A percentile compares a stretch with the other conserved stretches of the same genome.
Evolutionary conservation across 2,797 vertebrate species (phyloP).

Genomic region (Ctenochaetus hawaiiensis): DNA sequence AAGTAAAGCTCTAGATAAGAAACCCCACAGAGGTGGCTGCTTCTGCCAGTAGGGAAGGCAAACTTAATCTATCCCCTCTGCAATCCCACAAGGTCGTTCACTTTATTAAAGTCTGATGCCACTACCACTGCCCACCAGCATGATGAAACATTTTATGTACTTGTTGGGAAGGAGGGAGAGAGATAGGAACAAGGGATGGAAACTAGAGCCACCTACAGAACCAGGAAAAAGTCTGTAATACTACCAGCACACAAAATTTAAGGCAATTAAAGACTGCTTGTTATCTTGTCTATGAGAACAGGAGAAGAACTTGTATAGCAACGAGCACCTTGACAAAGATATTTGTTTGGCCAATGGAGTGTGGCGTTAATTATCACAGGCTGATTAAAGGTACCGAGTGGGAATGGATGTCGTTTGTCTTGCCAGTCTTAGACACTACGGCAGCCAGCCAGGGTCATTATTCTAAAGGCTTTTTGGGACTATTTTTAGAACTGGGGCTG

Average conservation of each 20-base stretch:
- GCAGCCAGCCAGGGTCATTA: slow-evolving; percentile 75
- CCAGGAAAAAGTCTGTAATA: slow-evolving; percentile 67
- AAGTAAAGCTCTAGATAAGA: slow-evolving; percentile 95
- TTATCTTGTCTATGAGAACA: slow-evolving; percentile 89
- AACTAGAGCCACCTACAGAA: slow-evolving; percentile 78
- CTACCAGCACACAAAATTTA: slow-evolving; percentile 83
- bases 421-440: slow-evolving; percentile 75
- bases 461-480: slow-evolving; percentile 59
- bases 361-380: slow-evolving; percentile 88
- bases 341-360: slow-evolving; percentile 90
- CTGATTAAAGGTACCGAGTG: slow-evolving; percentile 85
- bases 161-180: slow-evolving; percentile 83
- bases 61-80: slow-evolving; percentile 93
- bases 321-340: slow-evolving; percentile 89
- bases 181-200: slow-evolving; percentile 78
- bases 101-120: slow-evolving; percentile 95
- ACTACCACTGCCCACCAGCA: slow-evolving; percentile 76
- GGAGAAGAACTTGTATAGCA: slow-evolving; percentile 86
- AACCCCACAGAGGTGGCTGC: slow-evolving; percentile 88
- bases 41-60: slow-evolving; percentile 87
- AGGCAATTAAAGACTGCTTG: slow-evolving; percentile 90
- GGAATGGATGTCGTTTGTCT: slow-evolving; percentile 88
- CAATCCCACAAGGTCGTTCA: slow-evolving; percentile 91
- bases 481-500: slow-evolving; percentile 59
- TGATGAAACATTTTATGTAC: slow-evolving; percentile 94